phyloP scores from a whole-genome alignment of 2,113 vertebrate genomes.

The Poecile atricapillus region DNA sequence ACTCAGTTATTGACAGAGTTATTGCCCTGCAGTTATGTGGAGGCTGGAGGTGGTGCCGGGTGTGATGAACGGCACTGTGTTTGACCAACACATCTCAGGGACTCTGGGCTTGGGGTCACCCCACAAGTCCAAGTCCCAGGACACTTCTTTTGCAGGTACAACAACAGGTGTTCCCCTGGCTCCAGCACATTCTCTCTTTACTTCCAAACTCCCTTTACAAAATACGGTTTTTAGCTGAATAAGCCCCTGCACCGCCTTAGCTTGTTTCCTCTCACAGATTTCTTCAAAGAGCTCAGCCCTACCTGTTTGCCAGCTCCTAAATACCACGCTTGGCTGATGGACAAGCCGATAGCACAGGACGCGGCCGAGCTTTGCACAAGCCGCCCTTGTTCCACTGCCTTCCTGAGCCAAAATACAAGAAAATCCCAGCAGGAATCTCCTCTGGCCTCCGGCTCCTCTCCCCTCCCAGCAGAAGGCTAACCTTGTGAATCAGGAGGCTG shows the following conservation, averaged over 20 bases:
- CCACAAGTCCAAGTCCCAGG: fast-evolving
- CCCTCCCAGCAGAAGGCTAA: background rate
- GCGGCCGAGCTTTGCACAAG: background rate
- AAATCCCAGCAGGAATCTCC: background rate
- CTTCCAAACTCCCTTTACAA: background rate
- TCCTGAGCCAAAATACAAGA: background rate
- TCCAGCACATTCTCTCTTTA: background rate
- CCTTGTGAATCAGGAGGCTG: background rate
- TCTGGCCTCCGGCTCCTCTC: background rate
- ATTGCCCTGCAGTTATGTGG: fast-evolving
- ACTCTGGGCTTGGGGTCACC: fast-evolving
- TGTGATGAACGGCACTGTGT: fast-evolving
- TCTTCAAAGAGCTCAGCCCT: background rate
- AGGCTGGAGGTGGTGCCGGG: fast-evolving
- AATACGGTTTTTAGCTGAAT: background rate
- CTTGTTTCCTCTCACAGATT: background rate
- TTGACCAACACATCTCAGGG: background rate
- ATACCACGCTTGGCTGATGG: constrained; percentile 32
- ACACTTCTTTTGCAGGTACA: background rate
- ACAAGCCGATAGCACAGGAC: constrained; percentile 1
- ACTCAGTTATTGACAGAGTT: background rate
- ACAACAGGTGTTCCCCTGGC: background rate
- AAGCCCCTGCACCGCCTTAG: background rate
- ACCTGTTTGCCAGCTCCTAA: constrained; percentile 56
- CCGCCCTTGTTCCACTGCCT: constrained; percentile 1